Evolutionary conservation across 2,797 vertebrate genomes (phyloP).

Genomic region (Thamnophis elegans): DNA sequence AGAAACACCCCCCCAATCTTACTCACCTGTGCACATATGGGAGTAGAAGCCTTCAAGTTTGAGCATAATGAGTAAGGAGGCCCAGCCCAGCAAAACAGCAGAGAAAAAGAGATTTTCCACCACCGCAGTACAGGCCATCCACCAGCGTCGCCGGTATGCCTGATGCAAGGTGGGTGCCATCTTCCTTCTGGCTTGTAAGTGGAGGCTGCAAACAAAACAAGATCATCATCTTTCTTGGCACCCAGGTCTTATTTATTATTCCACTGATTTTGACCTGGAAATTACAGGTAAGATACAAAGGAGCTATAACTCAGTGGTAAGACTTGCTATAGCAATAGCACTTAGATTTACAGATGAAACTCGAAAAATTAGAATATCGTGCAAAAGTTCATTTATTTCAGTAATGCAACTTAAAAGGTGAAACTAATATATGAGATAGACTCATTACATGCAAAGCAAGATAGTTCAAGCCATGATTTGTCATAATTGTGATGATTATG

Average conservation of each 20-base stretch:
- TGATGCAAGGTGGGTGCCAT: conserved; percentile 81
- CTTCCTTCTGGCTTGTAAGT: conserved; percentile 33
- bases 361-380: no score
- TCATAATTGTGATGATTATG: no score
- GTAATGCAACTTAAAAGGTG: no score
- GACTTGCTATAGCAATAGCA: neutral
- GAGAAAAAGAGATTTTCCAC: conserved; percentile 90
- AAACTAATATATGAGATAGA: no score
- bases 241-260: neutral
- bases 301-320: neutral
- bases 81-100: conserved; percentile 88
- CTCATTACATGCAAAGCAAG: no score
- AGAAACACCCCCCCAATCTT: neutral
- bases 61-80: conserved; percentile 89
- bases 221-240: neutral
- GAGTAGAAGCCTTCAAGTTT: conserved; percentile 89
- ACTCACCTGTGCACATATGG: conserved; percentile 79
- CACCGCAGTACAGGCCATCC: conserved; percentile 86
- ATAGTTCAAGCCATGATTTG: no score
- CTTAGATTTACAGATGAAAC: no score
- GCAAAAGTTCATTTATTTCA: no score
- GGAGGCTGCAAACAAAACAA: neutral
- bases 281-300: neutral
- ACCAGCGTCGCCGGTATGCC: conserved; percentile 86
- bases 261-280: neutral